Evolutionary conservation across 2,797 vertebrate genomes (phyloP), one percentile per base, ranked within the genome.

Genomic region (Diceros bicornis): DNA sequence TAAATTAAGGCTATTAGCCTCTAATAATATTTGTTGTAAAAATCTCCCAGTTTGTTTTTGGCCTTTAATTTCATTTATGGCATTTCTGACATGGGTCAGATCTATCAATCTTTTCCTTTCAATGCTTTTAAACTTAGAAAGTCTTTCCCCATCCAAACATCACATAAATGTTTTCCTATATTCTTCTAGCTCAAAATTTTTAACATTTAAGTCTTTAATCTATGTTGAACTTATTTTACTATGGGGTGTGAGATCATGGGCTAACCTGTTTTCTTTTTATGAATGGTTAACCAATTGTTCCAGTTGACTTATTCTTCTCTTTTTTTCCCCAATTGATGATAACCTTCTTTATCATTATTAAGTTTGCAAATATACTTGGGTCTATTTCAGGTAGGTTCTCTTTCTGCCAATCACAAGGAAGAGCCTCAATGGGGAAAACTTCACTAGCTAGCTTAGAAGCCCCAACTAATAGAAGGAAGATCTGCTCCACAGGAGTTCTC

Each of bases 41-140:
- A 95, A 34, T 34, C 41, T 75, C 21, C 50, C 74, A 44, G 57
- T 74, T 91, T 88, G 61, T 32, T 75, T 94, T 44, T 32, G 75
- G 52, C 68, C 61, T 91, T 94, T 69, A 44, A 84, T 69, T 77
- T 62, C 55, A 69, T 57, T 77, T 75, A 62, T 9, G 37, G 55
- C 34, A 69, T 52, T 96, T 92, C 83, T 94, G 64, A 78, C 34
- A 27, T 77, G 52, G 68, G 52, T 77, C 69, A 62, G 41, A 44
- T 47, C 52, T 89, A 85, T 55, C 62, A n/a, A 50, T 77, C 44
- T 89, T 77, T 93, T 75, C 74, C 71, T 93, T 81, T 8, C 25
- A 29, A 75, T 69, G 59, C 32, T 95, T 94, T 82, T 75, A 75
- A 95, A 95, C 81, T 69, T 75, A 55, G 23, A 89, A 89, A 57